Percentiles rank a stretch among this genome's conserved stretches.
Evolutionary conservation across 1,140 invertebrate species (phyloP).

Genomic region (Eupeodes corollae): DNA sequence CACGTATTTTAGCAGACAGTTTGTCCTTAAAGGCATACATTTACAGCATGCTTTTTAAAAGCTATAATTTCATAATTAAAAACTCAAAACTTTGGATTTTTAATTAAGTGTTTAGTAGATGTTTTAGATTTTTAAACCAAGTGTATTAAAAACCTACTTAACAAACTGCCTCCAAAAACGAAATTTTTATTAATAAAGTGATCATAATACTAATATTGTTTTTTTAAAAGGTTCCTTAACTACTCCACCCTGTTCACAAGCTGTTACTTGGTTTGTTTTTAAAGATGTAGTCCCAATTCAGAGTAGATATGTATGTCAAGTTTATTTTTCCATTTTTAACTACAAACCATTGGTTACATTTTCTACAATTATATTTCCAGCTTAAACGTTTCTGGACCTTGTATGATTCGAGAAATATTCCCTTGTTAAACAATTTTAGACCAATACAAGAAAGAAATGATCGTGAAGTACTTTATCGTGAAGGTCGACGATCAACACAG

Average conservation of each 20-base stretch:
- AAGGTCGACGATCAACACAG: too few species aligned
- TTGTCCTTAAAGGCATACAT: too few species aligned
- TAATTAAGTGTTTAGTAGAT: too few species aligned
- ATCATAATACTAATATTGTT: not conserved
- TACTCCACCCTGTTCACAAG: conserved; percentile 38
- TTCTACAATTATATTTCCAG: conserved; percentile 1
- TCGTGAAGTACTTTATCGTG: conserved; percentile 44
- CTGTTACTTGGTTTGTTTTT: conserved; percentile 28
- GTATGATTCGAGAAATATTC: conserved; percentile 8
- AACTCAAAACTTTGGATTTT: too few species aligned
- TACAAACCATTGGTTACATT: not conserved
- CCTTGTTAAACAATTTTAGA: conserved; percentile 20
- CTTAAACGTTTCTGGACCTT: conserved; percentile 19
- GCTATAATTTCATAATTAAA: too few species aligned
- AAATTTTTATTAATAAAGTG: too few species aligned
- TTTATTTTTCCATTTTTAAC: not conserved
- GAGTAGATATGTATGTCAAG: not conserved
- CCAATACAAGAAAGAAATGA: conserved; percentile 39
- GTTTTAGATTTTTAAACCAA: too few species aligned
- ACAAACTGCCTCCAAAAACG: too few species aligned
- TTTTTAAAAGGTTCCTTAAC: conserved; percentile 68
- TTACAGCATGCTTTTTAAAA: too few species aligned
- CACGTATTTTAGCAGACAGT: too few species aligned
- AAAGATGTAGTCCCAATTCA: conserved; percentile 15
- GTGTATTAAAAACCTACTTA: too few species aligned